Conservation (phyloP, 2,113 vertebrate species). For the Pomatorhinus ruficollis region DNA sequence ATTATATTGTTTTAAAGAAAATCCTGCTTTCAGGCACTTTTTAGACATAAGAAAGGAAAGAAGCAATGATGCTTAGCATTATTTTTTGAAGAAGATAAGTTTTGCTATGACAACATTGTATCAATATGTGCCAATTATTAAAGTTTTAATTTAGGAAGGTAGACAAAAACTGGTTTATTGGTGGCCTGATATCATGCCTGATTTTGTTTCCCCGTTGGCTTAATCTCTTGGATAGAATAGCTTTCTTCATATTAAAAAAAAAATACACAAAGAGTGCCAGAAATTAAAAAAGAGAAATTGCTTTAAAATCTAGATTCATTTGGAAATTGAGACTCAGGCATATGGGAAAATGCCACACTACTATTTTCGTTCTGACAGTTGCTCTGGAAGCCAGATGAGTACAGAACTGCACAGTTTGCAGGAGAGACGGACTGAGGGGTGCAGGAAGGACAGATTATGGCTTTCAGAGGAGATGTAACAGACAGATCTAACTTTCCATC, state of each 20-base stretch:
- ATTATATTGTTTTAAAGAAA: background rate
- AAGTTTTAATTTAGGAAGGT: background rate
- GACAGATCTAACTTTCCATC: background rate
- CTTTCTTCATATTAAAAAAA: background rate
- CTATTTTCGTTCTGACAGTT: background rate
- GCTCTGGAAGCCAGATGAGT: background rate
- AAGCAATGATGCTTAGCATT: background rate
- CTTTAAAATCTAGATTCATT: background rate
- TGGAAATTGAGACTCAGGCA: background rate
- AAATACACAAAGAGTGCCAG: accelerated
- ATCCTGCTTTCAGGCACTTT: background rate
- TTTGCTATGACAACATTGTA: background rate
- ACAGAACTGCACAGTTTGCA: background rate
- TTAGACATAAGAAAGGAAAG: background rate
- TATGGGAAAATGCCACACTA: background rate
- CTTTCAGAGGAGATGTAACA: background rate
- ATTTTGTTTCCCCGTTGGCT: background rate
- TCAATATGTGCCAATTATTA: background rate
- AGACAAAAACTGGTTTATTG: background rate
- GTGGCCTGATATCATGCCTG: background rate
- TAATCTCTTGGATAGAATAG: background rate
- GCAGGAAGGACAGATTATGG: accelerated
- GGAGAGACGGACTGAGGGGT: background rate
- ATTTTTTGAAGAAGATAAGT: background rate
- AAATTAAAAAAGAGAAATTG: background rate